These are phyloP conservation scores for Ophion costatus DNA, from an alignment of 2,888 invertebrate genomes.

Conservation along the genomic window DNA sequence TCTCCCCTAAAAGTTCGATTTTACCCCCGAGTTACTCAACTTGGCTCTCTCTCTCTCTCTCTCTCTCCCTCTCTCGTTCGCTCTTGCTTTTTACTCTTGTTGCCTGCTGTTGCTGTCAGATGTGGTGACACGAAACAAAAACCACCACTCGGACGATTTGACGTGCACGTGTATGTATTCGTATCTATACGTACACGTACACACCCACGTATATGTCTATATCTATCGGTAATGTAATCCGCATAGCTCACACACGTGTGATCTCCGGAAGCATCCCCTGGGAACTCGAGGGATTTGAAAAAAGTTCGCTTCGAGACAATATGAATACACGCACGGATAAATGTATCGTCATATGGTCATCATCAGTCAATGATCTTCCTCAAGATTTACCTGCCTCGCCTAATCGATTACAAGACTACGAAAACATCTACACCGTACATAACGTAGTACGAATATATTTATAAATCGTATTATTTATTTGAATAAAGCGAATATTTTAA, in stretches of 20 bases:
- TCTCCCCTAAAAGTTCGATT: slow-evolving; percentile 39
- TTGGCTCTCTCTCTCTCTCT: slow-evolving; percentile 10
- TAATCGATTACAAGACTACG: slow-evolving; percentile 16
- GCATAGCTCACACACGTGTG: slow-evolving; percentile 66
- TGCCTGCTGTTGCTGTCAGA: slow-evolving; percentile 58
- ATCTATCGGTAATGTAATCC: slow-evolving; percentile 45
- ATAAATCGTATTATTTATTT: too few relatives aligned
- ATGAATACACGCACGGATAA: background rate
- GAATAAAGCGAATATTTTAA: too few relatives aligned
- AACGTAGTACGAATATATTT: background rate
- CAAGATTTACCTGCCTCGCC: slow-evolving; percentile 35
- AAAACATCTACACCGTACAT: background rate
- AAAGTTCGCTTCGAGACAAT: slow-evolving; percentile 18
- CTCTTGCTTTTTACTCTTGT: slow-evolving; percentile 31
- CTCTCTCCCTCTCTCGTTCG: slow-evolving; percentile 20
- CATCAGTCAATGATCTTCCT: slow-evolving; percentile 64
- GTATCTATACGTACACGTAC: slow-evolving; percentile 1
- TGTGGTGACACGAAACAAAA: slow-evolving; percentile 60
- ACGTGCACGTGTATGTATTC: slow-evolving; percentile 40
- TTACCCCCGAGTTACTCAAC: slow-evolving; percentile 3
- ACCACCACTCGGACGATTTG: slow-evolving; percentile 51
- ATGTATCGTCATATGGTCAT: slow-evolving; percentile 64
- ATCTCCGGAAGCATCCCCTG: slow-evolving; percentile 67
- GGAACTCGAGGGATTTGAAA: slow-evolving; percentile 63
- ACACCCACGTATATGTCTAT: background rate